These are phyloP conservation scores for Rhynchonema sp. DNA, from an alignment of 2,888 invertebrate genomes.

Conservation along the genomic window DNA sequence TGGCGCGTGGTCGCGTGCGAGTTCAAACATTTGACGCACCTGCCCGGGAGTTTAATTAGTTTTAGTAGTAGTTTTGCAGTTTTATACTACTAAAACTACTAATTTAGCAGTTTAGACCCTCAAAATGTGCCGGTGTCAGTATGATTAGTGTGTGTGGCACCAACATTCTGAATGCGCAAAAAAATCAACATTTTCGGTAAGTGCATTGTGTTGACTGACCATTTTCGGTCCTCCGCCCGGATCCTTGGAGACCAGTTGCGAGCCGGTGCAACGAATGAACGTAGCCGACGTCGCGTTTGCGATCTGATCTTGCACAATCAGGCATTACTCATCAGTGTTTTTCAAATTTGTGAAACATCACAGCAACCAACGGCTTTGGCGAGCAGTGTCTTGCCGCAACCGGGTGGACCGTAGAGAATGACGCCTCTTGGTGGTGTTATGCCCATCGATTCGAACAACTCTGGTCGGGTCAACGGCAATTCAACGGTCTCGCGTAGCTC, in stretches of 20 bases:
- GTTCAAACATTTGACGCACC: slow-evolving; percentile 18
- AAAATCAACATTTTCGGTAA: no score
- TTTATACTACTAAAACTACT: no score
- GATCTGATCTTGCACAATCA: neutral
- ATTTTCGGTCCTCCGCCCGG: slow-evolving; percentile 5
- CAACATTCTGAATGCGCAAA: no score
- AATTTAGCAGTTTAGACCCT: no score
- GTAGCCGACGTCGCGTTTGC: slow-evolving; percentile 7
- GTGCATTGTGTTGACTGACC: neutral
- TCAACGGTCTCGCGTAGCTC: slow-evolving; percentile 6
- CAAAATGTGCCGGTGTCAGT: no score
- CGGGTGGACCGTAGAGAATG: slow-evolving; percentile 7
- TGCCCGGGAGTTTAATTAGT: neutral
- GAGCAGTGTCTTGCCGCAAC: slow-evolving; percentile 8
- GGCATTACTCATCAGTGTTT: neutral
- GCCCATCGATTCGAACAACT: slow-evolving; percentile 6
- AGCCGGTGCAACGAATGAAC: slow-evolving; percentile 5
- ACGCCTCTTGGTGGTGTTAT: slow-evolving; percentile 5
- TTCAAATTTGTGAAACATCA: no score
- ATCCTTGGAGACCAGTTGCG: slow-evolving; percentile 5
- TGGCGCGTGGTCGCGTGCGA: slow-evolving; percentile 15
- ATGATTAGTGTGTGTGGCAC: no score
- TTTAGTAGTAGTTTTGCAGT: no score
- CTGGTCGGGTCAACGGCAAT: slow-evolving; percentile 4
- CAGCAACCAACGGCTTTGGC: slow-evolving; percentile 1